These are phyloP conservation scores for Tanypteryx hageni DNA, from an alignment of 2,888 invertebrate species.

Conservation along the genomic window DNA sequence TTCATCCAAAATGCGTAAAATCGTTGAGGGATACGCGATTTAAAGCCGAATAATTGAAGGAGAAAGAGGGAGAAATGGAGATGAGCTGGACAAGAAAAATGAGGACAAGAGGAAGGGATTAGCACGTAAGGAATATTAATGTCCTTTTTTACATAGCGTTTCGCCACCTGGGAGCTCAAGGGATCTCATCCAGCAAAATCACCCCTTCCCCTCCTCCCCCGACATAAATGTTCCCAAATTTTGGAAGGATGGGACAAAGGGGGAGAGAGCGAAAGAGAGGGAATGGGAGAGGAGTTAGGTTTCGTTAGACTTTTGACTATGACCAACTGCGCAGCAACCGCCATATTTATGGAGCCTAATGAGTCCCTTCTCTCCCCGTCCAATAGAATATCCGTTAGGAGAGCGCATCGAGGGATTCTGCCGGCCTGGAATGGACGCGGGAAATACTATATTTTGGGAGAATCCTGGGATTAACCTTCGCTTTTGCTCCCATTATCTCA, in stretches of 20 bases:
- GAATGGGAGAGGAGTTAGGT: neutral
- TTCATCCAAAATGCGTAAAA: neutral
- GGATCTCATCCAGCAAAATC: conserved; percentile 28
- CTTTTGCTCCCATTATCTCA: neutral
- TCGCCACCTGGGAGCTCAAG: conserved; percentile 35
- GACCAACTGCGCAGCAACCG: neutral
- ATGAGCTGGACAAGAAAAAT: conserved; percentile 24
- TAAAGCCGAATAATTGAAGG: neutral
- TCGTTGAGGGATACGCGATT: neutral
- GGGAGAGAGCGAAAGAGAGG: neutral
- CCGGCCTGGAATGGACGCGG: neutral
- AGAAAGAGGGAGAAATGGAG: conserved; percentile 2
- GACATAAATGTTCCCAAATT: conserved; percentile 16
- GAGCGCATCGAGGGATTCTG: conserved; percentile 8
- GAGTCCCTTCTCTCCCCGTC: neutral
- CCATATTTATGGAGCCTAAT: conserved; percentile 29
- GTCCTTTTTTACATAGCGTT: conserved; percentile 8
- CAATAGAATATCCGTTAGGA: conserved; percentile 3
- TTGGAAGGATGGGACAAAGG: neutral
- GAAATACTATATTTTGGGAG: neutral
- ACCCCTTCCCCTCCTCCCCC: neutral
- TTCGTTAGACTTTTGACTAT: conserved; percentile 1
- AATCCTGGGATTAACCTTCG: neutral
- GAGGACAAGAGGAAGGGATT: conserved; percentile 15
- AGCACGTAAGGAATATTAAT: conserved; percentile 23